A percentile compares a stretch with the other conserved stretches of the same genome.
Evolutionary conservation across 2,888 invertebrate species (phyloP).

Genomic region (Myopa tessellatipennis): DNA sequence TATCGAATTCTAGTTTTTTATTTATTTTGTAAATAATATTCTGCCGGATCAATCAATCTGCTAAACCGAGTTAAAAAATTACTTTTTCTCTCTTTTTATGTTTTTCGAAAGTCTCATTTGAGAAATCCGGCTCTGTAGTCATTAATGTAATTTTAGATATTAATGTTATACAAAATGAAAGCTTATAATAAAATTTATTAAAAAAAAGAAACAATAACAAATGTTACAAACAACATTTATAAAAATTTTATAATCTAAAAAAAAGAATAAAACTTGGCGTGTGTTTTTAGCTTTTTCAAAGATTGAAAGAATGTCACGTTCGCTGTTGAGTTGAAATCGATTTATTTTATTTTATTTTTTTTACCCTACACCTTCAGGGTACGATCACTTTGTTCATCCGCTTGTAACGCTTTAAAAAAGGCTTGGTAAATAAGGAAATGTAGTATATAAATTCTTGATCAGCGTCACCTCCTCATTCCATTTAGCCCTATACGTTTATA

Average conservation of each 20-base stretch:
- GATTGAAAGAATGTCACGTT: conserved; percentile 25
- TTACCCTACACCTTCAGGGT: too few species aligned
- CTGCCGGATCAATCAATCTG: too few species aligned
- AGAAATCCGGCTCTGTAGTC: not conserved
- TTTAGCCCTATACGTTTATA: too few species aligned
- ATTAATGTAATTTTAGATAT: not conserved
- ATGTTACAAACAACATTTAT: not conserved
- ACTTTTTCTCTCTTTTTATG: not conserved
- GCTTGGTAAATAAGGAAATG: too few species aligned
- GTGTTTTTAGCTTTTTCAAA: not conserved
- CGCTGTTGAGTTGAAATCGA: not conserved
- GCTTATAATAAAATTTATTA: conserved; percentile 1
- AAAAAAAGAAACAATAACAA: not conserved
- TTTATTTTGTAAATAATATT: conserved; percentile 32
- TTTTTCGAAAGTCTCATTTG: not conserved
- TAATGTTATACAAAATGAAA: not conserved
- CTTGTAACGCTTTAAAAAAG: not conserved
- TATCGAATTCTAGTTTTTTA: not conserved
- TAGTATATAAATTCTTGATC: too few species aligned
- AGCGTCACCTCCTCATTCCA: too few species aligned
- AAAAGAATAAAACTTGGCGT: not conserved
- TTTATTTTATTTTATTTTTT: not conserved
- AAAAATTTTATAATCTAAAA: not conserved
- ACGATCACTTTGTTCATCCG: not conserved
- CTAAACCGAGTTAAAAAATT: not conserved